Evolutionary conservation across 2,113 vertebrate genomes (phyloP).

Genomic region (Ictalurus furcatus): DNA sequence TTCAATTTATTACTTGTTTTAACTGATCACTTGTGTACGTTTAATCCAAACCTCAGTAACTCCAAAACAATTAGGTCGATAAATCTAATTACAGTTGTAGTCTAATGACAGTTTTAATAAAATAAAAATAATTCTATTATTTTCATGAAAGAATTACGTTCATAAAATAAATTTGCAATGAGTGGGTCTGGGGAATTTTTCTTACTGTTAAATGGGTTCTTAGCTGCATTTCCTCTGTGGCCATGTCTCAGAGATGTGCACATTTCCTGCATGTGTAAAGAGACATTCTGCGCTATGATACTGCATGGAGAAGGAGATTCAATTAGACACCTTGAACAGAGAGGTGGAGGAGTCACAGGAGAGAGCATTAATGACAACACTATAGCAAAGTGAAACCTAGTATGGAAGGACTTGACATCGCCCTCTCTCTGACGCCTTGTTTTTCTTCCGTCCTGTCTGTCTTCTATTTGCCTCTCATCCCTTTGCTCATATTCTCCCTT

Average conservation of each 20-base stretch:
- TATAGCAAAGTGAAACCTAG: conserved; percentile 60
- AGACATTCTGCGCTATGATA: conserved; percentile 18
- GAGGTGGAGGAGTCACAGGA: conserved; percentile 48
- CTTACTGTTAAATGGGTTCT: neutral
- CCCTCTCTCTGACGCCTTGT: conserved; percentile 33
- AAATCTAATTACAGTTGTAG: neutral
- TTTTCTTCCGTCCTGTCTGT: conserved; percentile 40
- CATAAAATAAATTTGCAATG: neutral
- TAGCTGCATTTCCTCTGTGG: neutral
- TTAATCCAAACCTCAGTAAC: neutral
- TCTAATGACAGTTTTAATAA: neutral
- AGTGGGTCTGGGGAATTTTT: neutral
- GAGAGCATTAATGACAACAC: conserved; percentile 70
- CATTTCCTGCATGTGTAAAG: conserved; percentile 9
- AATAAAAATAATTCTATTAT: neutral
- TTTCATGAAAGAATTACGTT: neutral
- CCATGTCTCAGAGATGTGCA: neutral
- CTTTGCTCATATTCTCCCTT: conserved; percentile 48
- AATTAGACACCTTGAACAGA: conserved; percentile 49
- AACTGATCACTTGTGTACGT: neutral
- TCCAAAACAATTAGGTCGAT: neutral
- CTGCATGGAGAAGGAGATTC: conserved; percentile 48
- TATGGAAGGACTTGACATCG: conserved; percentile 45
- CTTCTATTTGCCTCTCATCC: conserved; percentile 38
- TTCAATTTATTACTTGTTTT: neutral